Evolutionary conservation across 1,140 invertebrate species (phyloP).

Genomic region (Penaeus chinensis): DNA sequence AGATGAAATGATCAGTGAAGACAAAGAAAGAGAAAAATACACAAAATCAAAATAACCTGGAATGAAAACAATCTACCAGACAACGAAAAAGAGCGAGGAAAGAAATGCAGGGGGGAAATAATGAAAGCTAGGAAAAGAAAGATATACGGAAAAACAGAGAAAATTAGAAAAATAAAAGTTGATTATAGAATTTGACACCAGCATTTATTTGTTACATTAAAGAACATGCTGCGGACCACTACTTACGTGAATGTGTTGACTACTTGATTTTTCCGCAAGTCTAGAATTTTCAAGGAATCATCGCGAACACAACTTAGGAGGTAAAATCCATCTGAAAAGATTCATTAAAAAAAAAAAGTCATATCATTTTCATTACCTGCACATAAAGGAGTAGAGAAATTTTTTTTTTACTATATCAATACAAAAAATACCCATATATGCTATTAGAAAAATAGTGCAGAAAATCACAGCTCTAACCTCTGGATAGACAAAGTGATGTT

Average conservation of each 20-base stretch:
- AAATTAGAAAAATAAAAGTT: neutral
- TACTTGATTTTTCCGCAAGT: slow-evolving; percentile 87
- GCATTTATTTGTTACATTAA: too few relatives aligned
- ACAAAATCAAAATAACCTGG: too few relatives aligned
- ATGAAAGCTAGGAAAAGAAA: too few relatives aligned
- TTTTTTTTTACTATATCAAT: too few relatives aligned
- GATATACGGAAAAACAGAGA: neutral
- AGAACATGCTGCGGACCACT: too few relatives aligned
- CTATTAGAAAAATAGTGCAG: neutral
- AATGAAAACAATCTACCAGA: too few relatives aligned
- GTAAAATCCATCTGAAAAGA: slow-evolving; percentile 80
- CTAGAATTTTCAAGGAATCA: slow-evolving; percentile 93
- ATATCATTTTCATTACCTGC: neutral
- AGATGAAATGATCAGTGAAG: too few relatives aligned
- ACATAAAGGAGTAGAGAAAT: too few relatives aligned
- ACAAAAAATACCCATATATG: neutral
- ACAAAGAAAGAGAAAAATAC: too few relatives aligned
- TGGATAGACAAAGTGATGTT: slow-evolving; percentile 92
- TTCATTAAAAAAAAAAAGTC: neutral
- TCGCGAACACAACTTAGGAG: slow-evolving; percentile 92
- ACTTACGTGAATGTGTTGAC: slow-evolving; percentile 87
- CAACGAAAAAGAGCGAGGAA: too few relatives aligned
- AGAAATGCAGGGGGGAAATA: too few relatives aligned
- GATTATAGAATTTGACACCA: neutral
- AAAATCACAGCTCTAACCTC: slow-evolving; percentile 68